These are phyloP conservation scores for Tyria jacobaeae DNA, from an alignment of 2,888 invertebrate genomes.

Conservation along the genomic window DNA sequence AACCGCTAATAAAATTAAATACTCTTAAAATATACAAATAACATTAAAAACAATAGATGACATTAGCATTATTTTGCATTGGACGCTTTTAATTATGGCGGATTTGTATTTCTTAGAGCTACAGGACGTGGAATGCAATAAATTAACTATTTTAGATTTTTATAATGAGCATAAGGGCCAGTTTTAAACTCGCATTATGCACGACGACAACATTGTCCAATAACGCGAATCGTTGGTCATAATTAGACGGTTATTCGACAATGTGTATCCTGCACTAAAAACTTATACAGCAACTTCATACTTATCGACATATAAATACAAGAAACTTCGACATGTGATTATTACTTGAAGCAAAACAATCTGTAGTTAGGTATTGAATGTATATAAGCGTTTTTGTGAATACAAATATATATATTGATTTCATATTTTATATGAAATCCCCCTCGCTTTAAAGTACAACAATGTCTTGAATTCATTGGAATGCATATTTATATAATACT, in stretches of 20 bases:
- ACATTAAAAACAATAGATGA: slow-evolving; percentile 55
- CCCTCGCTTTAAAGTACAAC: slow-evolving; percentile 27
- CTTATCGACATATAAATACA: not conserved
- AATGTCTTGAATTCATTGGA: slow-evolving; percentile 23
- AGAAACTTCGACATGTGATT: not conserved
- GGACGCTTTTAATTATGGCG: slow-evolving; percentile 54
- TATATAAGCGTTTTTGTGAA: not conserved
- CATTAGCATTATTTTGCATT: slow-evolving; percentile 50
- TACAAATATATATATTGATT: not conserved
- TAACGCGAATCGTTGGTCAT: not conserved
- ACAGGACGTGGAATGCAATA: slow-evolving; percentile 50
- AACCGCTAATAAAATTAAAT: slow-evolving; percentile 52
- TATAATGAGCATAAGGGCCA: not conserved
- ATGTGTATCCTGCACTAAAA: not conserved
- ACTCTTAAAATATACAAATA: slow-evolving; percentile 51
- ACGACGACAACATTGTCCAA: not conserved
- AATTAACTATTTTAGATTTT: slow-evolving; percentile 28
- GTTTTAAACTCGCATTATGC: not conserved
- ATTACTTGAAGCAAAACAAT: not conserved
- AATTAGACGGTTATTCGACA: not conserved
- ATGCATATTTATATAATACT: not conserved
- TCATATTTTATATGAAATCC: slow-evolving; percentile 17
- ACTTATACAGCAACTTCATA: not conserved
- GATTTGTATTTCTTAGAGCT: slow-evolving; percentile 50
- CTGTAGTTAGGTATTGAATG: not conserved